phyloP scores from a whole-genome alignment of 2,888 invertebrate species.

The Caenorhabditis auriculariae region DNA sequence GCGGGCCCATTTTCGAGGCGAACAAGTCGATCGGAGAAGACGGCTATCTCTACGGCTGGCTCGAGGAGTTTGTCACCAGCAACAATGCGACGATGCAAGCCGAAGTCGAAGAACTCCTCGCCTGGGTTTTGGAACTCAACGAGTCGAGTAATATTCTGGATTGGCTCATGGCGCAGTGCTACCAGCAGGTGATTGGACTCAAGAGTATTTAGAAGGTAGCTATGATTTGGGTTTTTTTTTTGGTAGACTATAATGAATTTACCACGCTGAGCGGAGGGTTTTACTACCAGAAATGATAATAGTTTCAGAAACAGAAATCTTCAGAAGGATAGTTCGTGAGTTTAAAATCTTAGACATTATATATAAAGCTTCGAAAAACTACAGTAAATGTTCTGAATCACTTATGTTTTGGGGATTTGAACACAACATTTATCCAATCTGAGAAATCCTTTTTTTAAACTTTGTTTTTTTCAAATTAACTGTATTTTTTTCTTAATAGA shows the following conservation, averaged over 20 bases:
- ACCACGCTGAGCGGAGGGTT: no score
- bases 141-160: conserved; percentile 86
- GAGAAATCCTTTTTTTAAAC: no score
- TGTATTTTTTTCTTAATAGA: no score
- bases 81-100: conserved; percentile 78
- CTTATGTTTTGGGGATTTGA: no score
- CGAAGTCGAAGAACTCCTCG: conserved; percentile 88
- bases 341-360: not conserved
- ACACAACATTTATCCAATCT: no score
- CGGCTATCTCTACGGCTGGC: conserved; percentile 86
- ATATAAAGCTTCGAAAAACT: not conserved
- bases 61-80: conserved; percentile 85
- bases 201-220: not conserved
- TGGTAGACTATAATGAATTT: no score
- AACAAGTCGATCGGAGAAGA: conserved; percentile 68
- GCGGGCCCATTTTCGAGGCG: conserved; percentile 89
- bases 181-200: conserved; percentile 63
- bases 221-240: no score
- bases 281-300: not conserved
- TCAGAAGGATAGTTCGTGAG: not conserved
- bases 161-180: conserved; percentile 97
- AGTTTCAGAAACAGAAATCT: not conserved
- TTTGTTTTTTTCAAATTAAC: no score
- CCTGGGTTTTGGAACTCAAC: conserved; percentile 88
- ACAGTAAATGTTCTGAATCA: no score